Base-by-base conservation (phyloP, 2,888 invertebrate genomes). In the Odiellus spinosus region DNA sequence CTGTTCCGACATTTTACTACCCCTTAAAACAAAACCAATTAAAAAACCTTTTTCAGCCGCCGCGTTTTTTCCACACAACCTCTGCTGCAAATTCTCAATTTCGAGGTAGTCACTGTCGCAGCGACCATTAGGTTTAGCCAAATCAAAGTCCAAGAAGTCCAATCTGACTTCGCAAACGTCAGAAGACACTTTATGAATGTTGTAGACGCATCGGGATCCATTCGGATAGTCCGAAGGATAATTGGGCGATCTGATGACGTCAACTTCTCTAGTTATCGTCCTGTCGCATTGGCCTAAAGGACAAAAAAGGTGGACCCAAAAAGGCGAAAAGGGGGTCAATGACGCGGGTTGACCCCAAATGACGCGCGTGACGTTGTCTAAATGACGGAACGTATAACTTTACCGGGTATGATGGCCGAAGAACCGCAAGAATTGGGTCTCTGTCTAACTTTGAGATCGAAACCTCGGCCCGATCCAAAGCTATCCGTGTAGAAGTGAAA, bases 61-160 rank as follows among this genome's bases (percentile, higher is more conserved):
- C 2, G 39, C 26, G 2, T 46, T 18, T 4, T 44, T 41, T 3
- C 56, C 56, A 17, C 56, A 55, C 32, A 50, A 44, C 17, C 46
- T 42, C 20, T 54, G 48, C 15, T 50, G 50, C 35, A 49, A 51
- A 19, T 49, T 42, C 33, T 54, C 50, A 21, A 59, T 45, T 15
- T 49, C 48, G 19, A 59, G 45, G 41, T 56, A 59, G 26, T 59
- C 59, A 15, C 47, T 49, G 1, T 40, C 39, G 26, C 59, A 59
- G 4, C 26, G 26, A 19, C 50, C 54, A 1, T 43, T 18, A 0
- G 51, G 50, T 2, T 48, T 38, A 35, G 58, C 56, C 18, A 59
- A 38, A 46, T 59, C 59, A 20, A 59, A 53, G 36, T 56, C 51
- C 32, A 57, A 39, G 40, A 59, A 52, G 17, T 56, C 55, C 1